Evolutionary conservation across 2,888 invertebrate species (phyloP).

Genomic region (Mythimna vitellina): DNA sequence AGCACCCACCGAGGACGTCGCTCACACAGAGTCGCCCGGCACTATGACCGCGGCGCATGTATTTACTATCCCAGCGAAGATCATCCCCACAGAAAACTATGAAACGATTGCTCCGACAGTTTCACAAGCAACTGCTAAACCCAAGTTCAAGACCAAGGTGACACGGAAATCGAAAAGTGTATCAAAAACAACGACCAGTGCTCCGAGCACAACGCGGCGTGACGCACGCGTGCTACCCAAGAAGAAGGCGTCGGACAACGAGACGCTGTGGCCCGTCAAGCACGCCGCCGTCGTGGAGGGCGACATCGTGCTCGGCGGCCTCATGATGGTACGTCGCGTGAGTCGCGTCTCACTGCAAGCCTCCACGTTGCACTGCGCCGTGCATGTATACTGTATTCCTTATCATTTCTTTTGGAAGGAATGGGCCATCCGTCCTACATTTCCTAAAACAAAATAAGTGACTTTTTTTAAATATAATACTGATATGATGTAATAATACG

Average conservation of each 20-base stretch:
- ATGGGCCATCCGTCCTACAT: no score
- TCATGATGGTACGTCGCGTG: slow-evolving; percentile 94
- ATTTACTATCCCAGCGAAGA: slow-evolving; percentile 47
- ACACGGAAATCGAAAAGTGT: slow-evolving; percentile 62
- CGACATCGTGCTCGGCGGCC: slow-evolving; percentile 95
- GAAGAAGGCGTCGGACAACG: slow-evolving; percentile 73
- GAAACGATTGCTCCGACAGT: not conserved
- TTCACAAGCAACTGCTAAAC: slow-evolving; percentile 16
- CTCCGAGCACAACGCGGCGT: slow-evolving; percentile 34
- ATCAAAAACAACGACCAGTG: slow-evolving; percentile 10
- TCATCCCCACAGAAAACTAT: slow-evolving; percentile 50
- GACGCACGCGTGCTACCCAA: slow-evolving; percentile 60
- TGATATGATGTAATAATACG: no score
- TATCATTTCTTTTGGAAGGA: no score
- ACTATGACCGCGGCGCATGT: not conserved
- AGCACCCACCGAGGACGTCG: not conserved
- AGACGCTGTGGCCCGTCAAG: slow-evolving; percentile 93
- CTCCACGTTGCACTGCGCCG: not conserved
- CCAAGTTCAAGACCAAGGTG: slow-evolving; percentile 45
- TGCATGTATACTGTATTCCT: no score
- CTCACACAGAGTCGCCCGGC: not conserved
- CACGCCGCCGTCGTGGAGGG: slow-evolving; percentile 95
- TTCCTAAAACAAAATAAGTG: no score
- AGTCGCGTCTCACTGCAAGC: not conserved
- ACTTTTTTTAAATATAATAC: no score